A percentile compares a stretch with the other conserved stretches of the same genome.
Conservation (phyloP, 2,797 vertebrate genomes). For the Gadopsis marmoratus region DNA sequence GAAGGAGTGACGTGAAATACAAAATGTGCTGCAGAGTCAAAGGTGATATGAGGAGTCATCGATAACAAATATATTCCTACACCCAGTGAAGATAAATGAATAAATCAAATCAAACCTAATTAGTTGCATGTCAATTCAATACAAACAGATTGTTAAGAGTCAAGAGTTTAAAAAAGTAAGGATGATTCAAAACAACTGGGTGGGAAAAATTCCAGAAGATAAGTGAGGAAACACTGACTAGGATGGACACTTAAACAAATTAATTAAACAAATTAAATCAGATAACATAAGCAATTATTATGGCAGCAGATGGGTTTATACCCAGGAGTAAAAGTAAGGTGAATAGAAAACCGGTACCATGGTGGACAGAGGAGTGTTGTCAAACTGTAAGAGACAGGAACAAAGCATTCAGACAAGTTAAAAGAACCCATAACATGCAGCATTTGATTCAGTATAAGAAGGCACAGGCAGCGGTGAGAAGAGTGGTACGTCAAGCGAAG, state of each 20-base stretch:
- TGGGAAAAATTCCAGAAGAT: not conserved
- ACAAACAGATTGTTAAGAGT: not conserved
- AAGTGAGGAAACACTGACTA: not conserved
- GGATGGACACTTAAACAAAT: not conserved
- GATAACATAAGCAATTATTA: not conserved
- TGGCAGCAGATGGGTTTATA: constrained; percentile 6
- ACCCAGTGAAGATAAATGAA: not conserved
- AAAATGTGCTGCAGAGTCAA: not conserved
- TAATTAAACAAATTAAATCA: not conserved
- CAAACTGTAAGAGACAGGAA: no score
- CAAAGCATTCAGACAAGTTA: no score
- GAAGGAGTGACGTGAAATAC: not conserved
- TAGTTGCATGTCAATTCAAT: not conserved
- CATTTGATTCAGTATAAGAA: constrained; percentile 10
- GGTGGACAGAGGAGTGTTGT: no score
- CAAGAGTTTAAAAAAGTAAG: not conserved
- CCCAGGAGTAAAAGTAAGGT: constrained; percentile 4
- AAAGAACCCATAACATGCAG: constrained; percentile 1
- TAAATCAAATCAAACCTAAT: not conserved
- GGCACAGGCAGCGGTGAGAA: constrained; percentile 16
- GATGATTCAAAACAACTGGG: not conserved
- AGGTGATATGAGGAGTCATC: not conserved
- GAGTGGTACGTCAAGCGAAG: not conserved
- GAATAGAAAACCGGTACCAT: not conserved
- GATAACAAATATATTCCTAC: no score